Conservation (phyloP, 2,113 vertebrate species). For the Embiotoca jacksoni region DNA sequence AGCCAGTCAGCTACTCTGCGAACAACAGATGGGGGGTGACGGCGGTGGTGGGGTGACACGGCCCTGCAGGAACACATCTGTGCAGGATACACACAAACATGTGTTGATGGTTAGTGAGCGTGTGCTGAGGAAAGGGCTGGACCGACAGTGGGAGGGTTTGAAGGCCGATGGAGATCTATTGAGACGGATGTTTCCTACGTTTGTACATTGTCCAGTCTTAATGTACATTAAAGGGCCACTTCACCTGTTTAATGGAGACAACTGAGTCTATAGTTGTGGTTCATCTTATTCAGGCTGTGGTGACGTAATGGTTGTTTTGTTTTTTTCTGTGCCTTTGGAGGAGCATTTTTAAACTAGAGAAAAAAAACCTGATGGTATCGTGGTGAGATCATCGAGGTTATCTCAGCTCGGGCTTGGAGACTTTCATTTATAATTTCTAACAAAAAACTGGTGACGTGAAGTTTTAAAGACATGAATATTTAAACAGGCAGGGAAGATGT, state of each 20-base stretch:
- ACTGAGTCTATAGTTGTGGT: too few species aligned
- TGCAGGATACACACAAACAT: slow-evolving; percentile 22
- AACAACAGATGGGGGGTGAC: slow-evolving; percentile 53
- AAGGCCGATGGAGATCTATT: neutral
- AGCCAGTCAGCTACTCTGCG: slow-evolving; percentile 20
- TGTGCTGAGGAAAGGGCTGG: neutral
- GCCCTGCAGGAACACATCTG: slow-evolving; percentile 33
- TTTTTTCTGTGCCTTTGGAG: too few species aligned
- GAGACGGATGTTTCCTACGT: neutral
- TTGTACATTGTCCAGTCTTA: neutral
- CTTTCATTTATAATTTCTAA: neutral
- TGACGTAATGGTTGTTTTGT: too few species aligned
- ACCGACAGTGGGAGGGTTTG: neutral
- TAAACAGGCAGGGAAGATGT: too few species aligned
- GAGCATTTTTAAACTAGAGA: too few species aligned
- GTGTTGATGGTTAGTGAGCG: slow-evolving; percentile 23
- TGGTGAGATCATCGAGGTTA: neutral
- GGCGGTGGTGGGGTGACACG: neutral
- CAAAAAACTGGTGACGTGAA: too few species aligned
- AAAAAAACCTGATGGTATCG: neutral
- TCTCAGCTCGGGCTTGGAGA: neutral
- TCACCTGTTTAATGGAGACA: neutral
- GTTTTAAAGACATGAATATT: too few species aligned
- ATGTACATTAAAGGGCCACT: too few species aligned
- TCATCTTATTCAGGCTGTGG: too few species aligned